Conservation (phyloP, 2,888 invertebrate genomes). For the Nomada goodeniana region DNA sequence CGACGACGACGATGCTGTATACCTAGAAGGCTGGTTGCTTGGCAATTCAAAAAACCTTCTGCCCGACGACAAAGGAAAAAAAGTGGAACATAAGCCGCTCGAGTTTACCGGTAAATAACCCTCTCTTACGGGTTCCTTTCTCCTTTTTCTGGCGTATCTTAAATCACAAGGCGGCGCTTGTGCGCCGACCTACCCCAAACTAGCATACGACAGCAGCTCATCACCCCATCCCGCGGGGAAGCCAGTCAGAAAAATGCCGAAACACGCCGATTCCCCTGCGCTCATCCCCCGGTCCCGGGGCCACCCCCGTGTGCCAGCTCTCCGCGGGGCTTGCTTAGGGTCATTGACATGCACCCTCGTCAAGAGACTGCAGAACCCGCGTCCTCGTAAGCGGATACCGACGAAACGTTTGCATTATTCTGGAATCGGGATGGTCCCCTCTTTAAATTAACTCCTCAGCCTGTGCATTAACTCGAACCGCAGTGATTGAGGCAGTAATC, state of each 20-base stretch:
- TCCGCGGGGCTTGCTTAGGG: conserved; percentile 61
- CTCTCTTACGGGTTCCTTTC: conserved; percentile 46
- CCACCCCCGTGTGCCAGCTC: conserved; percentile 64
- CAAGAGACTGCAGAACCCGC: conserved; percentile 66
- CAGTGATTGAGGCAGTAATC: conserved; percentile 45
- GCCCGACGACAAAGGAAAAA: conserved; percentile 34
- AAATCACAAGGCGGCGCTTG: conserved; percentile 49
- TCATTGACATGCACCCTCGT: conserved; percentile 76
- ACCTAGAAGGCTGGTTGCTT: neutral
- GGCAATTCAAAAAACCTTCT: conserved; percentile 40
- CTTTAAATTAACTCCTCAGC: conserved; percentile 67
- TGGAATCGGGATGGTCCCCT: conserved; percentile 47
- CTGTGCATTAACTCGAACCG: conserved; percentile 42
- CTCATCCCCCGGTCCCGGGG: conserved; percentile 37
- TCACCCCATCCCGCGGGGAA: conserved; percentile 34
- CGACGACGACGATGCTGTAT: neutral
- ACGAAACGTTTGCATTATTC: conserved; percentile 66
- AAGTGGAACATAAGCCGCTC: conserved; percentile 46
- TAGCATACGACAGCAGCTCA: conserved; percentile 58
- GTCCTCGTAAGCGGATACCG: conserved; percentile 62
- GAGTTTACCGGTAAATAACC: conserved; percentile 59
- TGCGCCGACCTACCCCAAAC: conserved; percentile 59
- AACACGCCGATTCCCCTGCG: conserved; percentile 64
- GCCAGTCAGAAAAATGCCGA: conserved; percentile 72
- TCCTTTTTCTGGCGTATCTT: conserved; percentile 41